Evolutionary conservation across 2,113 vertebrate genomes (phyloP), one percentile per base, ranked within the genome.

Genomic region (Albula goreensis): DNA sequence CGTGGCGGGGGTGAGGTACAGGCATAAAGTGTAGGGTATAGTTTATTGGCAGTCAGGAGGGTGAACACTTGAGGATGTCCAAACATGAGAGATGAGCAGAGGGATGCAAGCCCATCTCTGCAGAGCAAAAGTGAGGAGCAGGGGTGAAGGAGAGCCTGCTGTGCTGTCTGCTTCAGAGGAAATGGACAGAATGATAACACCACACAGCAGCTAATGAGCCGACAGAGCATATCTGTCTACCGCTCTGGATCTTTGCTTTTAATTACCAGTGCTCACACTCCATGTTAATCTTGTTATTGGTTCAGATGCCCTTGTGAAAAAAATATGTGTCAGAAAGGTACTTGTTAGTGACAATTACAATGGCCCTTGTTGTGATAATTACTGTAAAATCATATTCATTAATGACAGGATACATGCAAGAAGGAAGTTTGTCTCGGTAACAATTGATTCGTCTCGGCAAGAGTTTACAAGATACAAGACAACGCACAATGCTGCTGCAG

Each of bases 11-110:
- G 31, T 41, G 31, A 41, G 31, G 31, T 41, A 41, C 31, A 41
- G 31, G 31, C 31, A 41, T 41, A 41, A 0, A 19, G 41, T 48
- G 78, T 50, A 15, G 41, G 63, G 63, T 25, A 22, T 1, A n/a
- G 66, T 41, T 17, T 41, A 56, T 78, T 25, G 74, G 66, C n/a
- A 53, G 50, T 50, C 17, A 51, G 83, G 51, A 77, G 12, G 22
- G 50, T 41, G 83, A 70, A 50, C 51, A 52, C 83, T 53, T 53
- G 50, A 84, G 83, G 50, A 78, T 53, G 51, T 84, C 50, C 50
- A 53, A 78, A 70, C 82, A 77, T 50, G 51, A n/a, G 50, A 70
- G 50, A 78, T 51, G 50, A 50, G 79, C 79, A 50, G 79, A 9
- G 19, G 78, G 78, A 80, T 17, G 78, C 78, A 50, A 41, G 48